A percentile compares a stretch with the other conserved stretches of the same genome.
phyloP scores from a whole-genome alignment of 2,888 invertebrate genomes.

The Tipula lateralis region DNA sequence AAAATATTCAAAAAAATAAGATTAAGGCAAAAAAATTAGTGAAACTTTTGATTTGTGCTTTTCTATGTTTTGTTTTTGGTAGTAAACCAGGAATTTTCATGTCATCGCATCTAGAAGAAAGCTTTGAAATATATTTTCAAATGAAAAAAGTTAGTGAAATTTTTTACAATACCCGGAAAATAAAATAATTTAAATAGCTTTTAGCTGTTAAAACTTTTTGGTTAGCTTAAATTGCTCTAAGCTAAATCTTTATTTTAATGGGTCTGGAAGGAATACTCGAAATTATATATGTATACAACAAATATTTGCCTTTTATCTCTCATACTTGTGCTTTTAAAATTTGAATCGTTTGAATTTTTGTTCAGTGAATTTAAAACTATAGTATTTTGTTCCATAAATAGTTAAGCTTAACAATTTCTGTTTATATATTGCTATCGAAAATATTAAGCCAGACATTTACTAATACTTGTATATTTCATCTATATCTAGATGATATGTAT shows the following conservation, averaged over 20 bases:
- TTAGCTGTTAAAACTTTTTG: neutral
- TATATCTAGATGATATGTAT: too few species aligned
- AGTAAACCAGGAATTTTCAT: neutral
- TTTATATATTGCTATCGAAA: too few species aligned
- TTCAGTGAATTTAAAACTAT: neutral
- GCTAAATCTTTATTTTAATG: neutral
- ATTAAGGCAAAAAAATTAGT: neutral
- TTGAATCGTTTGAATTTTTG: neutral
- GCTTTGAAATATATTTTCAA: neutral
- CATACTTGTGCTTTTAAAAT: neutral
- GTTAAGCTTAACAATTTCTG: too few species aligned
- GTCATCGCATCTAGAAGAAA: neutral
- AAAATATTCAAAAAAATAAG: neutral
- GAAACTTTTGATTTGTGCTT: conserved; percentile 15
- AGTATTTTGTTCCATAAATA: too few species aligned
- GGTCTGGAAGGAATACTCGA: neutral
- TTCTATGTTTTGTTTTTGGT: neutral
- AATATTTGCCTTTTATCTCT: neutral
- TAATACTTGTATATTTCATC: too few species aligned
- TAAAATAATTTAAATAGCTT: conserved; percentile 1
- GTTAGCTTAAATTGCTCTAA: neutral
- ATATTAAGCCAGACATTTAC: too few species aligned
- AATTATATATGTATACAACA: neutral
- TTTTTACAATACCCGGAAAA: neutral
- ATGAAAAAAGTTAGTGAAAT: neutral